Conservation (phyloP, 2,113 vertebrate genomes). For the Ailurus styani region DNA sequence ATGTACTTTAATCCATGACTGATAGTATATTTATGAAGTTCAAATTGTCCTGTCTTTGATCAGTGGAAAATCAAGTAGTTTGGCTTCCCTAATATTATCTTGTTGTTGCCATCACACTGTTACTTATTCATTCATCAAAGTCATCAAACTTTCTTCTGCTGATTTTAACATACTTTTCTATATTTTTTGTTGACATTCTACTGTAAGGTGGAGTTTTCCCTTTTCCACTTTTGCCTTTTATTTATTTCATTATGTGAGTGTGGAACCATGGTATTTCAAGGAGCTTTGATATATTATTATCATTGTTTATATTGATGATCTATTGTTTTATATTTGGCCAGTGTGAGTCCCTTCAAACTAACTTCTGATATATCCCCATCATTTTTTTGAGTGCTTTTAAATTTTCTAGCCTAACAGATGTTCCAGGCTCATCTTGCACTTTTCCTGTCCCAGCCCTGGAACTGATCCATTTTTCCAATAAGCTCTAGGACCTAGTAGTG, state of each 20-base stretch:
- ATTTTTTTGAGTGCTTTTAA: background rate
- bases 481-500: background rate
- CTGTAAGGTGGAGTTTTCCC: background rate
- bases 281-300: background rate
- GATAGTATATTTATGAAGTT: background rate
- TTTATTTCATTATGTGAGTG: background rate
- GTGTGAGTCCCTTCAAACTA: background rate
- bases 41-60: background rate
- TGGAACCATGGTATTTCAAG: background rate
- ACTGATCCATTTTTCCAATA: background rate
- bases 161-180: background rate
- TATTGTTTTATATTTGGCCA: background rate
- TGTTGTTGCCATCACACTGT: background rate
- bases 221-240: background rate
- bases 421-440: background rate
- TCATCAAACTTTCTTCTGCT: background rate
- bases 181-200: background rate
- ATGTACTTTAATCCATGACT: background rate
- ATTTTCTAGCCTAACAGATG: background rate
- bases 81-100: background rate
- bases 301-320: background rate
- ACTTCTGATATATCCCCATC: background rate
- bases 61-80: background rate
- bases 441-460: background rate
- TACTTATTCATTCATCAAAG: background rate